These are phyloP conservation scores for Metellina segmentata DNA, from an alignment of 2,888 invertebrate genomes.

Conservation along the genomic window DNA sequence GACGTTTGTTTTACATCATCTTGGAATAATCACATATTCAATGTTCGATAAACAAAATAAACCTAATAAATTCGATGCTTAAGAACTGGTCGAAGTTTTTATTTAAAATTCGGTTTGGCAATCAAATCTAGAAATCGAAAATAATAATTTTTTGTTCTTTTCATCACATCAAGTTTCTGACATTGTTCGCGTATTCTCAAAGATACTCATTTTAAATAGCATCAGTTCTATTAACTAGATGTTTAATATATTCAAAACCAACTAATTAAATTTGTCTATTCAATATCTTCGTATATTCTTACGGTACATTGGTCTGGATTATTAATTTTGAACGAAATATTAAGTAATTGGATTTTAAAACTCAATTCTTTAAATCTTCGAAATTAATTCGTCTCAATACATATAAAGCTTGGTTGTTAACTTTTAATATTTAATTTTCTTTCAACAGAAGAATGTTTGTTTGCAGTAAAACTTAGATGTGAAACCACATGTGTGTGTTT, in stretches of 20 bases:
- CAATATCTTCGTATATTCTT: not conserved
- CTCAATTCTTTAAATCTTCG: not conserved
- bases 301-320: not conserved
- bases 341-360: not conserved
- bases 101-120: too few species aligned
- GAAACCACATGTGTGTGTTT: not conserved
- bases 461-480: not conserved
- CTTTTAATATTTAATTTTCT: conserved; percentile 1
- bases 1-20: too few species aligned
- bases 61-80: too few species aligned
- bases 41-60: too few species aligned
- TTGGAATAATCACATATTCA: too few species aligned
- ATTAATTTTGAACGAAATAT: not conserved
- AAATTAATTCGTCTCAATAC: not conserved
- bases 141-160: too few species aligned
- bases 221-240: not conserved
- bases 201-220: not conserved
- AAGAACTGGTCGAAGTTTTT: too few species aligned
- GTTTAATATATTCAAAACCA: not conserved
- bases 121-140: too few species aligned
- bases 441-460: not conserved
- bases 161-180: too few species aligned
- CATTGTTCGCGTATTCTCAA: too few species aligned
- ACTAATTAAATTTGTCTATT: not conserved
- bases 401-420: not conserved